A percentile compares a stretch with the other conserved stretches of the same genome.
phyloP scores from a whole-genome alignment of 64 coral and sea anemone species.

The Stylophora pistillata region DNA sequence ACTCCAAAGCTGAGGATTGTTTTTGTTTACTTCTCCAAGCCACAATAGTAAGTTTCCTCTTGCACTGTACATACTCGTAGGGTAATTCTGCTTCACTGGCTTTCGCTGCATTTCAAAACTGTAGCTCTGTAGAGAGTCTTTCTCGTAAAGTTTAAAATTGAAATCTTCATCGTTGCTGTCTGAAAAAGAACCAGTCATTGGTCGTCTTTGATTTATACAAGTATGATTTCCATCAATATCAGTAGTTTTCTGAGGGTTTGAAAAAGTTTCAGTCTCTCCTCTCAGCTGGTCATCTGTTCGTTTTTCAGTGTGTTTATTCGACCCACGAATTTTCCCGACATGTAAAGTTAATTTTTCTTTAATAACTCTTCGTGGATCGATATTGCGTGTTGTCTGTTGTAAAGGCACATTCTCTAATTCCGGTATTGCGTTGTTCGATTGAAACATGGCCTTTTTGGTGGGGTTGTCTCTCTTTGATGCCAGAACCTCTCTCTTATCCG shows the following conservation, averaged over 20 bases:
- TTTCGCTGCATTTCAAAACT: background rate
- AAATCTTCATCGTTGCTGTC: background rate
- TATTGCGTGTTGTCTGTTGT: background rate
- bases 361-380: background rate
- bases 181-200: background rate
- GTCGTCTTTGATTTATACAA: background rate
- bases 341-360: background rate
- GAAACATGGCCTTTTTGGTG: background rate
- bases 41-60: background rate
- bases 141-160: background rate
- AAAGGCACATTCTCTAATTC: background rate
- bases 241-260: background rate
- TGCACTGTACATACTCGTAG: constrained; percentile 11
- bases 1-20: constrained; percentile 17
- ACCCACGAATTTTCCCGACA: background rate
- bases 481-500: background rate
- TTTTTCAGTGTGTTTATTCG: background rate
- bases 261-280: background rate
- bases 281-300: background rate
- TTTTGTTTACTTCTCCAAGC: constrained; percentile 22
- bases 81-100: background rate
- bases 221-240: background rate
- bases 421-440: background rate
- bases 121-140: constrained; percentile 34
- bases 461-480: background rate